Evolutionary conservation across 1,140 invertebrate species (phyloP).

Genomic region (Charaxes varanes): DNA sequence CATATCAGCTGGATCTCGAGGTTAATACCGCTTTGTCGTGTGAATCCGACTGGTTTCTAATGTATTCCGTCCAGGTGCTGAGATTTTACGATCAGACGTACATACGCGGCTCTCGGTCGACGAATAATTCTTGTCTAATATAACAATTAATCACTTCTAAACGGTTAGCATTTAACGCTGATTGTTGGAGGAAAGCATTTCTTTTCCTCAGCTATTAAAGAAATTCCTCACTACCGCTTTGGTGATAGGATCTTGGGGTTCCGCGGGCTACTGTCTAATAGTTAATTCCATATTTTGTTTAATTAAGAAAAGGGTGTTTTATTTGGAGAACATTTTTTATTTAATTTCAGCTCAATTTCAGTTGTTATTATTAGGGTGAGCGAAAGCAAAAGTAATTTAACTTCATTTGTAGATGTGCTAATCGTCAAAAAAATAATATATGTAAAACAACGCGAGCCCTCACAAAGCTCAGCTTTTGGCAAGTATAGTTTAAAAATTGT

Average conservation of each 20-base stretch:
- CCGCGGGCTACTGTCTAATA: too few relatives aligned
- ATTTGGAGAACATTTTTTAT: too few relatives aligned
- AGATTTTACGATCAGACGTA: slow-evolving; percentile 9
- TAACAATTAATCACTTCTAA: slow-evolving; percentile 24
- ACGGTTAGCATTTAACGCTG: slow-evolving; percentile 15
- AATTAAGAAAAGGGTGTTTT: neutral
- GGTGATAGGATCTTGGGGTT: slow-evolving; percentile 12
- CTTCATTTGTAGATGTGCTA: too few relatives aligned
- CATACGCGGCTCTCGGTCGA: neutral
- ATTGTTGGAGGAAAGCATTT: slow-evolving; percentile 18
- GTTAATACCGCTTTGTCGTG: slow-evolving; percentile 4
- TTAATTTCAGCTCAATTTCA: too few relatives aligned
- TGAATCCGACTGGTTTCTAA: slow-evolving; percentile 9
- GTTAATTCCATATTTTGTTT: too few relatives aligned
- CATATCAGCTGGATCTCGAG: slow-evolving; percentile 18
- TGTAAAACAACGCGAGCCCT: too few relatives aligned
- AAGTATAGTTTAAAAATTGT: too few relatives aligned
- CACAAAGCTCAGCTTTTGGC: too few relatives aligned
- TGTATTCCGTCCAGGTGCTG: slow-evolving; percentile 18
- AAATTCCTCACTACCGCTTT: slow-evolving; percentile 10
- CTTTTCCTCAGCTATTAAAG: slow-evolving; percentile 18
- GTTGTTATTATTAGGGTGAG: too few relatives aligned
- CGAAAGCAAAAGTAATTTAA: too few relatives aligned
- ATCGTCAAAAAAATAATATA: too few relatives aligned
- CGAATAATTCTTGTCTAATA: slow-evolving; percentile 22